Conservation (phyloP, 2,113 vertebrate genomes). For the Oreotrochilus melanogaster region DNA sequence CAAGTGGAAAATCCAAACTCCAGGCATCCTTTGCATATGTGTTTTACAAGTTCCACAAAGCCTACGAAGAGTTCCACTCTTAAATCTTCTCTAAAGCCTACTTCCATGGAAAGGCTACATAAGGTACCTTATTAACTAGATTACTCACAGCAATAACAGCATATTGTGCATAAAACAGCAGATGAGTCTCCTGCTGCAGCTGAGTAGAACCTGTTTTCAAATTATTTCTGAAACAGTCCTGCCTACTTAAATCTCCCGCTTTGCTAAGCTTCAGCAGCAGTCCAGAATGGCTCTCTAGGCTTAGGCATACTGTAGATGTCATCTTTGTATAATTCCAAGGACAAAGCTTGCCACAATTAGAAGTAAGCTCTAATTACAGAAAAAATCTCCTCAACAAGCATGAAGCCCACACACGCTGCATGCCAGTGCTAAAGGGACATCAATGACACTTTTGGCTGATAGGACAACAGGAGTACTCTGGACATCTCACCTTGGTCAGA, state of each 20-base stretch:
- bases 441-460: background rate
- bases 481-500: background rate
- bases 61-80: constrained; percentile 6
- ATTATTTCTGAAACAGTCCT: background rate
- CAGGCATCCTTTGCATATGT: background rate
- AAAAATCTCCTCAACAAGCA: background rate
- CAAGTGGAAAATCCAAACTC: constrained; percentile 31
- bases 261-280: background rate
- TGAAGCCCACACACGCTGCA: fast-evolving
- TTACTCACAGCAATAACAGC: constrained; percentile 23
- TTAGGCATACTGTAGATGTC: background rate
- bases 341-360: background rate
- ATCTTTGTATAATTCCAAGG: background rate
- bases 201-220: constrained; percentile 35
- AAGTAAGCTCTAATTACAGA: background rate
- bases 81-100: background rate
- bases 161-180: constrained; percentile 25
- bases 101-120: constrained; percentile 30
- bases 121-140: constrained; percentile 16
- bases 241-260: background rate
- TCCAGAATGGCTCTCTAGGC: background rate
- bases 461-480: background rate
- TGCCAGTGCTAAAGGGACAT: background rate
- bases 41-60: constrained; percentile 15
- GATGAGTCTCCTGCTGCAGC: background rate